phyloP scores from a whole-genome alignment of 2,888 invertebrate genomes.

The Rotaria socialis region DNA sequence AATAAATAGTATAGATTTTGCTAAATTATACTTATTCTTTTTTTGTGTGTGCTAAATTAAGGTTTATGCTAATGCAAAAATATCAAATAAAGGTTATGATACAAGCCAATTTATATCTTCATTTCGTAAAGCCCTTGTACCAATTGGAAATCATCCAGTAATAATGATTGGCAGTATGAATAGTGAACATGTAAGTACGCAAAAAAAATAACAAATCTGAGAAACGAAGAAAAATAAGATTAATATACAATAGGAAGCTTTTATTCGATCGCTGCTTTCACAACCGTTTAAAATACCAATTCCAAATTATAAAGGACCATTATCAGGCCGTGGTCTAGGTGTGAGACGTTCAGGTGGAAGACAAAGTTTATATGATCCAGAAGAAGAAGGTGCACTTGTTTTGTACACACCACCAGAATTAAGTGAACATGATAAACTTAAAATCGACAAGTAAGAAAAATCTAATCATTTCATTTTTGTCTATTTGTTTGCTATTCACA shows the following conservation, averaged over 20 bases:
- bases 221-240: background rate
- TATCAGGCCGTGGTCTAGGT: constrained; percentile 37
- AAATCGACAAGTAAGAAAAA: constrained; percentile 67
- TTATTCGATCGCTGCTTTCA: constrained; percentile 38
- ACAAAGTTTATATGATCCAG: constrained; percentile 74
- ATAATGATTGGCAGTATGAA: background rate
- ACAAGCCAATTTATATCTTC: constrained; percentile 41
- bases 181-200: background rate
- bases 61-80: constrained; percentile 38
- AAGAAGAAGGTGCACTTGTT: constrained; percentile 82
- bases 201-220: background rate
- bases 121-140: constrained; percentile 41
- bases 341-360: constrained; percentile 39
- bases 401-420: constrained; percentile 78
- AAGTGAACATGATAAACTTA: constrained; percentile 79
- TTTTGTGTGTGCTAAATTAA: background rate
- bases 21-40: background rate
- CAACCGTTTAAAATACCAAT: constrained; percentile 46
- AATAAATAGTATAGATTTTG: background rate
- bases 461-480: background rate
- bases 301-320: constrained; percentile 44
- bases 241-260: constrained; percentile 23
- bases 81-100: constrained; percentile 43
- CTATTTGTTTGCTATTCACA: constrained; percentile 48
- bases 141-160: constrained; percentile 9